These are phyloP conservation scores for Aplochiton taeniatus DNA, from an alignment of 2,797 vertebrate species.

Conservation along the genomic window DNA sequence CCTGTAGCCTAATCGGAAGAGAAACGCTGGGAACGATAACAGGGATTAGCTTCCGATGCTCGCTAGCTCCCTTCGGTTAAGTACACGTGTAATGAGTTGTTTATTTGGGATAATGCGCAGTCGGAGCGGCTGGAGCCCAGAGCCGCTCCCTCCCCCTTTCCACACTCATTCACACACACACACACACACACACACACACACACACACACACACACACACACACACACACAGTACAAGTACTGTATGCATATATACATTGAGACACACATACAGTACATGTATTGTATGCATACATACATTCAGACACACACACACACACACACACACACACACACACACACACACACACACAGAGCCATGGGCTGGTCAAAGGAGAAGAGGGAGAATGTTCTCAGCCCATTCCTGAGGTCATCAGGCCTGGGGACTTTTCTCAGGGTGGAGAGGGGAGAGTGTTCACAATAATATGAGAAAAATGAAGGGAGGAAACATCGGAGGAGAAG, in stretches of 20 bases:
- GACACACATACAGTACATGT: constrained; percentile 12
- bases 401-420: constrained; percentile 66
- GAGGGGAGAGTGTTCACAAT: constrained; percentile 59
- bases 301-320: constrained; percentile 32
- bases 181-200: neutral
- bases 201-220: constrained; percentile 15
- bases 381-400: constrained; percentile 68
- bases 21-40: constrained; percentile 73
- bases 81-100: constrained; percentile 83
- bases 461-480: constrained; percentile 65
- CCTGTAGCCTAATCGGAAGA: constrained; percentile 68
- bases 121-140: constrained; percentile 66
- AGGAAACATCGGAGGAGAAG: constrained; percentile 41
- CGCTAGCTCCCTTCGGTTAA: constrained; percentile 76
- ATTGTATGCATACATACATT: constrained; percentile 42
- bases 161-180: constrained; percentile 29
- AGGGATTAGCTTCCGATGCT: constrained; percentile 76
- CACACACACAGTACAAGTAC: neutral
- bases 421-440: constrained; percentile 77
- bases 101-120: constrained; percentile 82
- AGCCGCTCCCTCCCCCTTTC: constrained; percentile 47
- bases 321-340: constrained; percentile 43
- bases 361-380: constrained; percentile 52
- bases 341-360: constrained; percentile 41
- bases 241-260: too few species aligned